A percentile compares a stretch with the other conserved stretches of the same genome.
phyloP scores from a whole-genome alignment of 2,797 vertebrate genomes.

The Peromyscus nudipes region DNA sequence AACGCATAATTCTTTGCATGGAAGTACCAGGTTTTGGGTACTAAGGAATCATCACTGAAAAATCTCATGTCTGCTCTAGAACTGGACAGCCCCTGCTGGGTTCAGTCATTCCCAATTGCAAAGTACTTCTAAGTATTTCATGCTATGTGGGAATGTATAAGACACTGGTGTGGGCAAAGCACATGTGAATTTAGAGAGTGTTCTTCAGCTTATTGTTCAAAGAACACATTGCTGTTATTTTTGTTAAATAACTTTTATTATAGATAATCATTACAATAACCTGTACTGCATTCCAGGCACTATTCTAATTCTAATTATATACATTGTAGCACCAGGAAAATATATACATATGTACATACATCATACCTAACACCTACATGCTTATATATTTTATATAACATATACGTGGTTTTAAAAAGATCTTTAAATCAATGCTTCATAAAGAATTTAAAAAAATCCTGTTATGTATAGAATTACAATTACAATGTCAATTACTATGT shows the following conservation, averaged over 20 bases:
- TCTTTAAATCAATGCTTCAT: neutral
- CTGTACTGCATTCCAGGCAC: neutral
- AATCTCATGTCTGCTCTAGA: neutral
- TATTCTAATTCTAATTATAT: neutral
- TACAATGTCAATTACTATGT: neutral
- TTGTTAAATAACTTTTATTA: neutral
- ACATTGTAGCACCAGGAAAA: neutral
- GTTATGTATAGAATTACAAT: neutral
- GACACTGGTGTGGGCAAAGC: neutral
- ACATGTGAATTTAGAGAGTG: neutral
- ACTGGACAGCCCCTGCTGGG: neutral
- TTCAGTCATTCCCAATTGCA: neutral
- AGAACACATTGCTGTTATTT: neutral
- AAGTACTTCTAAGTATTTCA: neutral
- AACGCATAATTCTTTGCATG: neutral
- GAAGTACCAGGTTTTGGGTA: neutral
- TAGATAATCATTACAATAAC: neutral
- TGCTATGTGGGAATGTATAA: neutral
- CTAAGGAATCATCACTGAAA: neutral
- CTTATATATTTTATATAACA: neutral
- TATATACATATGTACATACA: neutral
- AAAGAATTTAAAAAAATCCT: neutral
- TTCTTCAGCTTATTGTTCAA: neutral
- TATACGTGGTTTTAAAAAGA: neutral
- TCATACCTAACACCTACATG: neutral